These are phyloP conservation scores for Pollachius pollachius DNA, from an alignment of 2,113 vertebrate genomes.

Conservation along the genomic window DNA sequence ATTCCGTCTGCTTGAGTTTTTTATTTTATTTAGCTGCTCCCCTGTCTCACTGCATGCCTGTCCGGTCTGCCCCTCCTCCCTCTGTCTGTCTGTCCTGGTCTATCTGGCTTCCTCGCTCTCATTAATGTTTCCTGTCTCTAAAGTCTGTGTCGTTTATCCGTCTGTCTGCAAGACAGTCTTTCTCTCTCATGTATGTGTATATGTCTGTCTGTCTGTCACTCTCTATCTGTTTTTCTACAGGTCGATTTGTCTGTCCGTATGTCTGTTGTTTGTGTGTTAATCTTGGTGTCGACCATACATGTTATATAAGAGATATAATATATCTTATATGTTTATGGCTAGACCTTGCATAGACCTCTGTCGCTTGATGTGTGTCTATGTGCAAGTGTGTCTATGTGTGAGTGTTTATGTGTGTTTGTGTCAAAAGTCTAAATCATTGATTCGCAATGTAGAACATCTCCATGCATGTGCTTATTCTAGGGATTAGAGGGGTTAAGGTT, in stretches of 20 bases:
- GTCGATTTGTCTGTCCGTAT: no score
- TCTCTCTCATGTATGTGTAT: no score
- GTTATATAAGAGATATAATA: not conserved
- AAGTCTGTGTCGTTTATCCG: constrained; percentile 7
- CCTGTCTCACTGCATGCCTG: not conserved
- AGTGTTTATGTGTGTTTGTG: not conserved
- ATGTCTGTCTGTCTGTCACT: no score
- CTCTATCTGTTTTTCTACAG: no score
- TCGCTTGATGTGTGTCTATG: not conserved
- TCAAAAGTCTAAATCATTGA: not conserved
- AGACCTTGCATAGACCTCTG: not conserved
- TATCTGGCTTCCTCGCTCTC: not conserved
- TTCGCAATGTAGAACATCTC: no score
- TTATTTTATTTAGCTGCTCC: constrained; percentile 12
- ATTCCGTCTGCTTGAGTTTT: constrained; percentile 35
- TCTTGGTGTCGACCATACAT: no score
- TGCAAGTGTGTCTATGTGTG: not conserved
- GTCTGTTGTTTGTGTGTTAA: no score
- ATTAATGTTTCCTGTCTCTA: not conserved
- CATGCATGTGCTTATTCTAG: no score
- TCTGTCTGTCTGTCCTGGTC: constrained; percentile 10
- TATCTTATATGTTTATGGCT: not conserved
- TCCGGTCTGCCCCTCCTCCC: not conserved
- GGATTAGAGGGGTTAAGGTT: no score
- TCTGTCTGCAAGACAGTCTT: constrained; percentile 4